Conservation (phyloP, 1,140 invertebrate genomes). For the Heliconius eleuchia region DNA sequence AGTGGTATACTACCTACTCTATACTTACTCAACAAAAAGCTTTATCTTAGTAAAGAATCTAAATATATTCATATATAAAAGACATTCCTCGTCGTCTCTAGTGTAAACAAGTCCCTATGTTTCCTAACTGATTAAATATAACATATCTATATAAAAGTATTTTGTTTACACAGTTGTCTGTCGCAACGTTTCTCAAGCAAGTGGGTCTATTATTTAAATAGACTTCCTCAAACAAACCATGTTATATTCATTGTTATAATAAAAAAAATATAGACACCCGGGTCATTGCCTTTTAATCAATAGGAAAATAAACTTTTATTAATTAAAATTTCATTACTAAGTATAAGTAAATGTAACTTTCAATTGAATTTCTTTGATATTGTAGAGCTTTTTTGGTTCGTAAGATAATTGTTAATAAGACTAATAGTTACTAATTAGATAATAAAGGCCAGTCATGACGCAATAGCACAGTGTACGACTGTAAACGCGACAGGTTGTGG, state of each 20-base stretch:
- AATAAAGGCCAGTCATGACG: too few relatives aligned
- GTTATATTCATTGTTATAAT: conserved; percentile 3
- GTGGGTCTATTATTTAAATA: not conserved
- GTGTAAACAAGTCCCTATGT: conserved; percentile 15
- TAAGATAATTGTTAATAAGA: too few relatives aligned
- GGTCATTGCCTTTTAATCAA: conserved; percentile 7
- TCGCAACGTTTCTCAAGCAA: conserved; percentile 19
- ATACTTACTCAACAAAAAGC: too few relatives aligned
- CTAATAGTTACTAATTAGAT: too few relatives aligned
- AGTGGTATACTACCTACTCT: too few relatives aligned
- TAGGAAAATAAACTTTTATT: not conserved
- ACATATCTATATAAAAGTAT: conserved; percentile 14
- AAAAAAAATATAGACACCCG: not conserved
- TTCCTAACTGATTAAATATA: conserved; percentile 19
- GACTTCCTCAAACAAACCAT: conserved; percentile 16
- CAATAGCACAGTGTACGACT: too few relatives aligned
- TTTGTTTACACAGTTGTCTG: conserved; percentile 24
- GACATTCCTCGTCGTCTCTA: conserved; percentile 3
- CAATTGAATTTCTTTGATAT: too few relatives aligned
- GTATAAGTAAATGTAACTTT: too few relatives aligned
- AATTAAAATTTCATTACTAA: too few relatives aligned
- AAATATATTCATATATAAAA: not conserved
- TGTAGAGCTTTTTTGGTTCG: too few relatives aligned
- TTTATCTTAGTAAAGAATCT: not conserved
- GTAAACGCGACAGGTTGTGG: too few relatives aligned